A percentile compares a stretch with the other conserved stretches of the same genome.
These are phyloP conservation scores for Pandion haliaetus DNA, from an alignment of 2,113 vertebrate genomes.

Conservation along the genomic window DNA sequence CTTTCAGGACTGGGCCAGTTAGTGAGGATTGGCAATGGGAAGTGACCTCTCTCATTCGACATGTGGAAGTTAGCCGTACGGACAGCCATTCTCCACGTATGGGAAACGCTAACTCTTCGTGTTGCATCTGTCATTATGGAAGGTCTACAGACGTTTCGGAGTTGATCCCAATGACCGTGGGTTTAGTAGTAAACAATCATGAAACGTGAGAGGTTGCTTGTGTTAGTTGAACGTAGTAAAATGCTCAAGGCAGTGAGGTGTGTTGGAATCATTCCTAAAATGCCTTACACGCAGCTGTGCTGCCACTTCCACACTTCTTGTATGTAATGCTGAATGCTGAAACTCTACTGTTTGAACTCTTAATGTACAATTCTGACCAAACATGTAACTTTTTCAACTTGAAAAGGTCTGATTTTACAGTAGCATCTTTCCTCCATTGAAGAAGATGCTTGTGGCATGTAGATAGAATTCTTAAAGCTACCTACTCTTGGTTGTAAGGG, in stretches of 20 bases:
- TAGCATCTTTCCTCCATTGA: background rate
- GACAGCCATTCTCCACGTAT: background rate
- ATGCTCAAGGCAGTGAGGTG: background rate
- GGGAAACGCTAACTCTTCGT: background rate
- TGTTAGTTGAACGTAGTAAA: slow-evolving; percentile 4
- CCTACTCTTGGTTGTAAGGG: background rate
- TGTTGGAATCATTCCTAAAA: slow-evolving; percentile 36
- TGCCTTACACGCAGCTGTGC: slow-evolving; percentile 31
- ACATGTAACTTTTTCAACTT: background rate
- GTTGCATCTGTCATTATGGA: background rate
- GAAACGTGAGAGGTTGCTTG: slow-evolving; percentile 13
- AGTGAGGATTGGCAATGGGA: background rate
- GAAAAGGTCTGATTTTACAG: background rate
- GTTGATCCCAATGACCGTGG: background rate
- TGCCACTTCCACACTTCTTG: background rate
- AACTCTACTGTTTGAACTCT: background rate
- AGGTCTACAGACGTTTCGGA: background rate
- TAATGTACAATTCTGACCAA: slow-evolving; percentile 8
- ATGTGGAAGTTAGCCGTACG: background rate
- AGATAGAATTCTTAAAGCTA: background rate
- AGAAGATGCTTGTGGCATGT: background rate
- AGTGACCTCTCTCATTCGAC: background rate
- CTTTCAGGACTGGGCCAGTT: slow-evolving; percentile 94
- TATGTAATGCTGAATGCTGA: background rate
- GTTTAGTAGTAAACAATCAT: background rate